Base-by-base conservation (phyloP, 2,113 vertebrate species). In the Brachyhypopomus gauderio region DNA sequence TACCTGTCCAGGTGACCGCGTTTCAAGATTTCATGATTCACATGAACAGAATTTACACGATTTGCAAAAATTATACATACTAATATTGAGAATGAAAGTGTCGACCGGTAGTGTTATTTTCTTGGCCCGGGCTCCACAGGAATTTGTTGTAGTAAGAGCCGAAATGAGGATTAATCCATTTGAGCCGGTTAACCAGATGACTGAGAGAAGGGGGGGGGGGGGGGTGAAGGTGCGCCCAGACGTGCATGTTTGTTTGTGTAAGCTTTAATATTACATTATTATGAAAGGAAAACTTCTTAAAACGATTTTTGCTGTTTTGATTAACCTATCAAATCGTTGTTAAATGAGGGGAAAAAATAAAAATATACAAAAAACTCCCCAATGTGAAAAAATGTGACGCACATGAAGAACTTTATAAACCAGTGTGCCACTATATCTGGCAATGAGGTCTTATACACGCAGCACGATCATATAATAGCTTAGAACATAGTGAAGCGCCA, bases 111-210 rank as follows among this genome's bases (percentile, higher is more conserved):
- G 17, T 34, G 17, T 27, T 52, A 77, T 64, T 8, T 19, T 25
- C 62, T 77, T 84, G 52, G 36, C 63, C 27, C 1, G 5, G n/a
- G 58, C 36, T 66, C 67, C 8, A 34, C 3, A 60, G 56, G 30
- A 36, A 11, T 64, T 34, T 12, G 0, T 45, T 30, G 52, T 67
- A 59, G 55, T 30, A 69, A 67, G 79, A 82, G 78, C 19, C 30
- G 79, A 38, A 55, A 83, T 52, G 23, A 27, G 77, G 85, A 86
- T 86, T 78, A 86, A 60, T 52, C 20, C 7, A 16, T 64, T 25
- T 84, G 83, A 86, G 85, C 85, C 77, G 80, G 85, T 86, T 86
- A 82, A 79, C 48, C 4, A 64, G 77, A 76, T 80, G 77, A 84
- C 41, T 17, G 67, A 75, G 64, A 78, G 62, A 67, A 77, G 85